phyloP scores from a whole-genome alignment of 2,797 vertebrate genomes.

The Tauraco hartlaubi region DNA sequence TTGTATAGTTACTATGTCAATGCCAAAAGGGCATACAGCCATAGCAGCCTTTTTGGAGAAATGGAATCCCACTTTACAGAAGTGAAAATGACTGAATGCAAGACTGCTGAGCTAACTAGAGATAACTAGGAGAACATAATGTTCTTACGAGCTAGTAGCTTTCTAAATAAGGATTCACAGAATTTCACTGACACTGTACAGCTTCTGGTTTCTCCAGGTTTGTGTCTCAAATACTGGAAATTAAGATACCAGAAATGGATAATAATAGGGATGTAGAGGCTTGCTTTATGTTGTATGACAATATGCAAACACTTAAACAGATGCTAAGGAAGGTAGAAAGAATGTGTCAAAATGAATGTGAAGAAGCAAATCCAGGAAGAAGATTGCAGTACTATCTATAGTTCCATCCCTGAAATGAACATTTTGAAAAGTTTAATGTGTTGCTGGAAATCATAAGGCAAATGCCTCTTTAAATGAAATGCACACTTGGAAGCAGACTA shows the following conservation, averaged over 20 bases:
- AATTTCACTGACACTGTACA: background rate
- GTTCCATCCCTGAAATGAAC: background rate
- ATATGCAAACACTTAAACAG: background rate
- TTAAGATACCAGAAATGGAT: background rate
- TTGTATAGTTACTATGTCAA: background rate
- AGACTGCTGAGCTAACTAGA: background rate
- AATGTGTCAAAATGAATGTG: background rate
- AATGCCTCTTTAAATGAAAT: background rate
- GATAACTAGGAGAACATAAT: background rate
- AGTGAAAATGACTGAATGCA: background rate
- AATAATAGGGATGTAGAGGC: background rate
- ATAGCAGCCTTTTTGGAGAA: background rate
- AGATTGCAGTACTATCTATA: fast-evolving
- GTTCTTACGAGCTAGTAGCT: background rate
- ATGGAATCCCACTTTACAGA: background rate
- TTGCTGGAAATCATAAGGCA: background rate
- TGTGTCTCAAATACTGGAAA: background rate
- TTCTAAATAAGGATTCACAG: background rate
- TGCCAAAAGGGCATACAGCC: background rate
- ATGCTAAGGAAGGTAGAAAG: background rate
- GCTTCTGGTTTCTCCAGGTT: background rate
- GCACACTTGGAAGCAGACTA: background rate
- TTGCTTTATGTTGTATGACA: background rate
- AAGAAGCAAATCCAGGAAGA: background rate
- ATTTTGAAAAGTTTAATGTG: background rate